phyloP scores from a whole-genome alignment of 1,140 invertebrate genomes.

The Palaemon carinicauda region DNA sequence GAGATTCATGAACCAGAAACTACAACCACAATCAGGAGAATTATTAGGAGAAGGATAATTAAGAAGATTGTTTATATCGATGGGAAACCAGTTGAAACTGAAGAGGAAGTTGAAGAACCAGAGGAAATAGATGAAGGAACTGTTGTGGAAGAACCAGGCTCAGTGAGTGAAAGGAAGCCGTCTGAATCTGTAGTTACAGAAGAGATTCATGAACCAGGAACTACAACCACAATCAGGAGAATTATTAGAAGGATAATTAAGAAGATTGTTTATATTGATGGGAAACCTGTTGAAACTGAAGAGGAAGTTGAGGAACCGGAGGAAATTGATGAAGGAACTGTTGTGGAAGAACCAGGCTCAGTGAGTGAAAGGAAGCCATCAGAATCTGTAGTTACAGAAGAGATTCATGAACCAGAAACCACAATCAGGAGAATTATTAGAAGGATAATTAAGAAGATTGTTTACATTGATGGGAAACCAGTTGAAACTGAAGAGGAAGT shows the following conservation, averaged over 20 bases:
- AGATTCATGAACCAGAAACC: too few relatives aligned
- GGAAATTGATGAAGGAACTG: background rate
- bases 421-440: too few relatives aligned
- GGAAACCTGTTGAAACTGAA: background rate
- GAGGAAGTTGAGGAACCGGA: background rate
- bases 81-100: constrained; percentile 30
- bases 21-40: background rate
- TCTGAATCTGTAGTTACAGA: background rate
- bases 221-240: background rate
- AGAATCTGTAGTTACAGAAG: too few relatives aligned
- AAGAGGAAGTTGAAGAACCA: constrained; percentile 41
- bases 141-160: background rate
- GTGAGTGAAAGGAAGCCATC: too few relatives aligned
- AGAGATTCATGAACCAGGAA: background rate
- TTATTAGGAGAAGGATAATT: background rate
- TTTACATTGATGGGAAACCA: too few relatives aligned
- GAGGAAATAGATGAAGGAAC: background rate
- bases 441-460: too few relatives aligned
- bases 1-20: background rate
- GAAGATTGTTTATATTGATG: background rate
- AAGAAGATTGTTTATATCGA: constrained; percentile 19
- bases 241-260: background rate
- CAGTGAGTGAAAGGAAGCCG: too few relatives aligned
- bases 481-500: too few relatives aligned
- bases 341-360: too few relatives aligned